These are phyloP conservation scores for Tetropium fuscum DNA, from an alignment of 2,888 invertebrate species.

Conservation along the genomic window DNA sequence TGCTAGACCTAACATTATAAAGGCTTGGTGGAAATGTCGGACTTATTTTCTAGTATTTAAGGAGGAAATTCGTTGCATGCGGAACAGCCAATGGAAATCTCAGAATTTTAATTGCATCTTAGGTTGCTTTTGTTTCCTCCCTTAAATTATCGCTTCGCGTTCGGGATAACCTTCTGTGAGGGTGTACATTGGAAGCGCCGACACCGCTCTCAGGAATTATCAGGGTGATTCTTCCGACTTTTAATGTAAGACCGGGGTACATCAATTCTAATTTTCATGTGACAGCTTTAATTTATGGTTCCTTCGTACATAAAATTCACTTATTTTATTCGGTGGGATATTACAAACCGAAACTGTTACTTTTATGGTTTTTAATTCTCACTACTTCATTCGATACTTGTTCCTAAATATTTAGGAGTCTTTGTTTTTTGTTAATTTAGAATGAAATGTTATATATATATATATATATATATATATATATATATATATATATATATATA, in stretches of 20 bases:
- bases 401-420: too few relatives aligned
- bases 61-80: slow-evolving; percentile 47
- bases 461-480: too few relatives aligned
- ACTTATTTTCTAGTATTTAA: slow-evolving; percentile 53
- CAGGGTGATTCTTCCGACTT: slow-evolving; percentile 31
- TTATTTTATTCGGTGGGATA: too few relatives aligned
- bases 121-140: slow-evolving; percentile 66
- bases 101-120: slow-evolving; percentile 67
- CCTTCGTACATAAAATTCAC: neutral
- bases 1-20: slow-evolving; percentile 55
- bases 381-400: too few relatives aligned
- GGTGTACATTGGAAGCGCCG: slow-evolving; percentile 34
- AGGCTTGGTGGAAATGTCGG: slow-evolving; percentile 49
- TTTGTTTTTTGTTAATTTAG: too few relatives aligned
- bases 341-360: too few relatives aligned
- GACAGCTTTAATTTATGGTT: neutral
- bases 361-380: too few relatives aligned
- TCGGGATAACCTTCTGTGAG: slow-evolving; percentile 44
- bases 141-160: slow-evolving; percentile 60
- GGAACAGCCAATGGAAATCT: slow-evolving; percentile 64
- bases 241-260: slow-evolving; percentile 15
- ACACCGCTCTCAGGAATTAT: slow-evolving; percentile 24
- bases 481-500: too few relatives aligned
- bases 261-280: slow-evolving; percentile 15
- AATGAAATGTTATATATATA: too few relatives aligned